Base-by-base conservation (phyloP, 2,797 vertebrate genomes). In the Microchirus variegatus region DNA sequence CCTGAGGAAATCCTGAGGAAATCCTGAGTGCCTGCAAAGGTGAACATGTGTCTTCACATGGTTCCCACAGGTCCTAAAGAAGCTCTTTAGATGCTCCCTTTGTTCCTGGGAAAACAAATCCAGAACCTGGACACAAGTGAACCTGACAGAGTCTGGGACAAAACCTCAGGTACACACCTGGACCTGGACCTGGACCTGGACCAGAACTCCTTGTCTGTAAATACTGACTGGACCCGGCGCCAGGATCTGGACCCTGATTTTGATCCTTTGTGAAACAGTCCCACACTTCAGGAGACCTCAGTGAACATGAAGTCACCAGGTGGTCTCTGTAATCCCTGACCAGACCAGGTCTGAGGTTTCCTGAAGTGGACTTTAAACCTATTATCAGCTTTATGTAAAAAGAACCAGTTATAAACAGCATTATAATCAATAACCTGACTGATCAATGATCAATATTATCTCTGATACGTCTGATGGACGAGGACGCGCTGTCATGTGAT, bases 361-460 rank as follows among this genome's bases (percentile, higher is more conserved):
- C 47, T 63, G 54, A 62, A 61, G 46, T 74, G 58, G 40, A 58
- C 76, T 67, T 78, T 75, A 62, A 83, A 16, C 58, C 86, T 87
- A 81, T 81, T 86, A 68, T 75, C 67, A 86, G 87, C 63, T 77
- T 75, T 56, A 70, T 26, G 73, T 90, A 79, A 85, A 84, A 86
- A 84, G 8, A 83, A 86, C 82, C 84, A 78, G 72, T 83, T 86
- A 69, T 88, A 85, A 80, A 80, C 70, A 77, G 73, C 78, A 88
- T 87, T 89, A 86, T 87, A 82, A 87, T 86, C 85, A 90, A 89
- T 87, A 88, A 85, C 70, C 79, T 66, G 70, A 82, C 41, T 37
- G 53, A 75, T 78, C 10, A 43, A 77, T 76, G 36, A 76, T 78
- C 63, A 62, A 68, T 87, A 76, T 75, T 84, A 77, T 84, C 78